Conservation (phyloP, 2,113 vertebrate species). For the Poicephalus meyeri region DNA sequence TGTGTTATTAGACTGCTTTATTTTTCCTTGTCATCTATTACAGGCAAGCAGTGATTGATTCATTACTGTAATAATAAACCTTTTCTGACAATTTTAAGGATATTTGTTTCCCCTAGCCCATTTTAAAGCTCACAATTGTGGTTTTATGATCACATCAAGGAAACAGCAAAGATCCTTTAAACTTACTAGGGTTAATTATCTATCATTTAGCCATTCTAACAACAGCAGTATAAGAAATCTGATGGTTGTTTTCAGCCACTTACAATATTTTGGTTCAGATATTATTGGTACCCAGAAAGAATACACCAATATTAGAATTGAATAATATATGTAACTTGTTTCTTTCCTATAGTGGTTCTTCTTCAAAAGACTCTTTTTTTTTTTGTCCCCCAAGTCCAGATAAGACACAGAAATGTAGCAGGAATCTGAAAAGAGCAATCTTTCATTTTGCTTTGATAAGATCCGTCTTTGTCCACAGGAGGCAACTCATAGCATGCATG, state of each 20-base stretch:
- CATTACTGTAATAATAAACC: neutral
- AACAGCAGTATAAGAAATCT: neutral
- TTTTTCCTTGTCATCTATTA: neutral
- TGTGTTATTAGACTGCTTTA: neutral
- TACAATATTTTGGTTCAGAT: neutral
- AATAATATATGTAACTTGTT: neutral
- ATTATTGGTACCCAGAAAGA: neutral
- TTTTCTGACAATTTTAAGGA: neutral
- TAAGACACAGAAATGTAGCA: neutral
- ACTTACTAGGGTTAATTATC: neutral
- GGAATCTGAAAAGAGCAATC: neutral
- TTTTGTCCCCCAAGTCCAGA: neutral
- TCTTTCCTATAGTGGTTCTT: neutral
- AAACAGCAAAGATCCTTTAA: neutral
- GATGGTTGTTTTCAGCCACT: neutral
- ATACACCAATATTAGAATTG: neutral
- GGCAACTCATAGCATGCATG: neutral
- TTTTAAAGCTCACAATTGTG: neutral
- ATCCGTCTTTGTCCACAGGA: neutral
- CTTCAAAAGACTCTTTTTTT: neutral
- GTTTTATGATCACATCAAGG: neutral
- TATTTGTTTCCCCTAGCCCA: neutral
- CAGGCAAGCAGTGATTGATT: neutral
- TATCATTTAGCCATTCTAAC: neutral
- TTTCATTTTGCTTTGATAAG: neutral